Percentiles rank a stretch among this genome's conserved stretches.
These are phyloP conservation scores for Lanius ludovicianus DNA, from an alignment of 2,113 vertebrate genomes.

Conservation along the genomic window DNA sequence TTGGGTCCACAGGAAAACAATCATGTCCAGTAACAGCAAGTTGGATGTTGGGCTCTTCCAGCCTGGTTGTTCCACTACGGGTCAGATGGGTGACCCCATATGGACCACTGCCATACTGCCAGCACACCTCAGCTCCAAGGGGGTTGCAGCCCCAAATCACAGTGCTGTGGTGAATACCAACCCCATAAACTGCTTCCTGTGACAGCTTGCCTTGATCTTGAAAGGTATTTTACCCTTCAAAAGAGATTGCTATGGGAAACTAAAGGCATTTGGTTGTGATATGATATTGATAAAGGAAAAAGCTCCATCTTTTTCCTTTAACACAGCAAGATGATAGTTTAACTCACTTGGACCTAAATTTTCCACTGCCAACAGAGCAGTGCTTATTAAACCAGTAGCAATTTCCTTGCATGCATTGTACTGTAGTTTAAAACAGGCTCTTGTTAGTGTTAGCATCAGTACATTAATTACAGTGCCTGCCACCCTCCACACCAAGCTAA, in stretches of 20 bases:
- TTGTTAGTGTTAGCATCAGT: background rate
- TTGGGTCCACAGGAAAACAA: background rate
- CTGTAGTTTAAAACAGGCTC: background rate
- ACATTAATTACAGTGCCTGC: background rate
- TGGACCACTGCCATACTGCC: background rate
- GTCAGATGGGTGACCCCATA: background rate
- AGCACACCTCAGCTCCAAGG: background rate
- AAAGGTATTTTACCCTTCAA: background rate
- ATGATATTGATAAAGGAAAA: background rate
- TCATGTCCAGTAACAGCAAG: background rate
- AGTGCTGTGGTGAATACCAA: fast-evolving
- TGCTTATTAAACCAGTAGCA: background rate
- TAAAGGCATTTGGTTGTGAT: background rate
- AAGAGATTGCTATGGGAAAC: background rate
- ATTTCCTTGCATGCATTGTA: background rate
- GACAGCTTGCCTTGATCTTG: background rate
- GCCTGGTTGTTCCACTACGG: background rate
- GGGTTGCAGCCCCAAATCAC: background rate
- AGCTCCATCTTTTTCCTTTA: background rate
- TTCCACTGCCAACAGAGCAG: background rate
- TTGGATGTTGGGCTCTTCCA: background rate
- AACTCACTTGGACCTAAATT: background rate
- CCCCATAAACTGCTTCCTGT: background rate
- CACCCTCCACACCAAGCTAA: background rate
- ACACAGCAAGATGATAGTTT: background rate